Percentiles rank a stretch among this genome's conserved stretches.
phyloP scores from a whole-genome alignment of 2,797 vertebrate species.

The Enteromius fasciolatus region DNA sequence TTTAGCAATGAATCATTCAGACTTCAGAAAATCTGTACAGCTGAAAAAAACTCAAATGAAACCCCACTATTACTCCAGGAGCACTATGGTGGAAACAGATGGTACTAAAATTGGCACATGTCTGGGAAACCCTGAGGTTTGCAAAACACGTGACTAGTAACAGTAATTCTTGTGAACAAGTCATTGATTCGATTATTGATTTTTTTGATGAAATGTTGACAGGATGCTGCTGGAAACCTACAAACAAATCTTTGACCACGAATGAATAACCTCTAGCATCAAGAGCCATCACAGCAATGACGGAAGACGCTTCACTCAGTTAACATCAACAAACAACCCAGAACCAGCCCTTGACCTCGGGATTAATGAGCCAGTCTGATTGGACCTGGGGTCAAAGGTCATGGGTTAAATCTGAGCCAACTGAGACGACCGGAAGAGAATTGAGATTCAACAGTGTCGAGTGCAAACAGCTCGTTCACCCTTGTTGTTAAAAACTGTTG shows the following conservation, averaged over 20 bases:
- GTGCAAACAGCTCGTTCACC: neutral
- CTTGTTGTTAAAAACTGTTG: neutral
- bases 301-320: neutral
- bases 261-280: neutral
- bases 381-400: slow-evolving; percentile 2
- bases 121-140: neutral
- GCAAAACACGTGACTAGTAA: slow-evolving; percentile 11
- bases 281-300: neutral
- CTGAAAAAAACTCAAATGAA: neutral
- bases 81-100: neutral
- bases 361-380: slow-evolving; percentile 8
- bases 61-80: neutral
- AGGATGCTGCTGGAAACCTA: neutral
- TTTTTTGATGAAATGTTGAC: slow-evolving; percentile 24
- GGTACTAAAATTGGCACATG: neutral
- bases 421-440: neutral
- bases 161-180: neutral
- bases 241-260: neutral
- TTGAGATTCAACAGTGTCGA: slow-evolving; percentile 3
- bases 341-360: neutral
- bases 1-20: neutral
- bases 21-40: neutral
- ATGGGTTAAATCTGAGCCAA: neutral
- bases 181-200: slow-evolving; percentile 34
- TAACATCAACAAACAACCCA: neutral